Evolutionary conservation across 2,888 invertebrate species (phyloP).

Genomic region (Atherix ibis): DNA sequence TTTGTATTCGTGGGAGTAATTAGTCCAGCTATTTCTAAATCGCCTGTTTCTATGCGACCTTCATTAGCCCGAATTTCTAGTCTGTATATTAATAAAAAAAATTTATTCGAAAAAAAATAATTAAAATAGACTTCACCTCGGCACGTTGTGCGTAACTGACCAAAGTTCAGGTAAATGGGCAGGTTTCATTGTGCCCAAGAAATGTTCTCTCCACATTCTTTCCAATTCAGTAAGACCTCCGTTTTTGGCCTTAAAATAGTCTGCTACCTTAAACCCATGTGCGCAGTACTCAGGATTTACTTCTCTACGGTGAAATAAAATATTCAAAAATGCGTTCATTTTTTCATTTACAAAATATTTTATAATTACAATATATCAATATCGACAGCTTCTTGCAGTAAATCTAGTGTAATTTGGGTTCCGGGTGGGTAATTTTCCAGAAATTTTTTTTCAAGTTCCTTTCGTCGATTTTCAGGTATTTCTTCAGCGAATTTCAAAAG

Average conservation of each 20-base stretch:
- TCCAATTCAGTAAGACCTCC: conserved; percentile 53
- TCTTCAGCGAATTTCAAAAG: conserved; percentile 31
- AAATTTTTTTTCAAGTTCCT: conserved; percentile 35
- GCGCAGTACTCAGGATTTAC: conserved; percentile 26
- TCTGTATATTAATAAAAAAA: conserved; percentile 22
- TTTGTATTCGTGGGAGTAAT: too few species aligned
- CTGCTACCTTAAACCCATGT: conserved; percentile 44
- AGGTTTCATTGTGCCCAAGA: conserved; percentile 55
- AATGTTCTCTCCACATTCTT: conserved; percentile 59
- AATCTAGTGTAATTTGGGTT: conserved; percentile 32
- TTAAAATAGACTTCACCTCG: conserved; percentile 33
- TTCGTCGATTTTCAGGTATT: conserved; percentile 37
- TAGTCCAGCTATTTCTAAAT: conserved; percentile 26
- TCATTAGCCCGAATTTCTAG: conserved; percentile 37
- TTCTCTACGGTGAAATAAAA: background rate
- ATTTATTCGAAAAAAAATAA: background rate
- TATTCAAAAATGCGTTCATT: too few species aligned
- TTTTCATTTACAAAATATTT: too few species aligned
- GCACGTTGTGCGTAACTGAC: conserved; percentile 57
- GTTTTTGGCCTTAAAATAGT: conserved; percentile 34
- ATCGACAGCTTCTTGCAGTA: conserved; percentile 36
- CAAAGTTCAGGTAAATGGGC: conserved; percentile 53
- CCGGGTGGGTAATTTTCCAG: conserved; percentile 36
- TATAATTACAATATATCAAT: conserved; percentile 35
- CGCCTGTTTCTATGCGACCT: conserved; percentile 34